Conservation (phyloP, 2,113 vertebrate species). For the Dissostichus mawsoni region DNA sequence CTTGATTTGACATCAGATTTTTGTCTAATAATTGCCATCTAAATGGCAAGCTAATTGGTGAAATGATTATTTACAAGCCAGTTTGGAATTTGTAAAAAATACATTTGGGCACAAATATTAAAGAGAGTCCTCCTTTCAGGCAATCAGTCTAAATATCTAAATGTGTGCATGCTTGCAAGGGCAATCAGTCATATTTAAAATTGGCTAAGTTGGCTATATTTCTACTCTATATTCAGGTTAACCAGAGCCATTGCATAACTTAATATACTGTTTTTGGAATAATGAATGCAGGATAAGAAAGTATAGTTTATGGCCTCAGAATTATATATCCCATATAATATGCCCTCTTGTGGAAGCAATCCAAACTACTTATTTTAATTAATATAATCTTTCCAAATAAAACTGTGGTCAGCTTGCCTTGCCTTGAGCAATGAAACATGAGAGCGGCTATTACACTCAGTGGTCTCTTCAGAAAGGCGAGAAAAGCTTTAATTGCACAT, state of each 20-base stretch:
- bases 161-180: neutral
- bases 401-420: slow-evolving; percentile 14
- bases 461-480: slow-evolving; percentile 13
- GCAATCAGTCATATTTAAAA: neutral
- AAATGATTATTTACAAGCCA: neutral
- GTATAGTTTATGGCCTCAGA: neutral
- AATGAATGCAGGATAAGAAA: neutral
- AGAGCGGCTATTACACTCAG: slow-evolving; percentile 1
- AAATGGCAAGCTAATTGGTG: neutral
- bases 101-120: neutral
- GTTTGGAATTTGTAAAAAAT: neutral
- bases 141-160: neutral
- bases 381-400: slow-evolving; percentile 18
- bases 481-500: slow-evolving; percentile 63
- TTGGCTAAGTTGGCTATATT: neutral
- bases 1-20: too few relatives aligned
- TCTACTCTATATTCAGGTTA: neutral
- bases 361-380: slow-evolving; percentile 51
- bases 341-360: slow-evolving; percentile 20
- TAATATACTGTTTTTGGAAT: slow-evolving; percentile 7
- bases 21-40: too few relatives aligned
- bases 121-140: neutral
- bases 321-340: neutral
- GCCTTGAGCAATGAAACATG: slow-evolving; percentile 11
- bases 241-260: neutral